These are phyloP conservation scores for Limnephilus lunatus DNA, from an alignment of 2,888 invertebrate species.

Conservation along the genomic window DNA sequence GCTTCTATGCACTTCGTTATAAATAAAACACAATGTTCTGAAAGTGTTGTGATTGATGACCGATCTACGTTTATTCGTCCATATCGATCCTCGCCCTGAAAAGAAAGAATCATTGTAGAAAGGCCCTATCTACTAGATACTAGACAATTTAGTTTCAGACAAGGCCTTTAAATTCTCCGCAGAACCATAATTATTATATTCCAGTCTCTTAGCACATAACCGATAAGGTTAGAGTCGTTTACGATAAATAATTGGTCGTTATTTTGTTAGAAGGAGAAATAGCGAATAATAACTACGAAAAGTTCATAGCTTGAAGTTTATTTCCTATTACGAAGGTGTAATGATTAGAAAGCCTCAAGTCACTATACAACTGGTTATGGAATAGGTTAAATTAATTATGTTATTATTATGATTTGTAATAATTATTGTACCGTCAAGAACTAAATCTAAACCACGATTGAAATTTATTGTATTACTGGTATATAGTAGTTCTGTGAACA, in stretches of 20 bases:
- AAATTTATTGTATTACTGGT: no score
- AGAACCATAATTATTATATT: neutral
- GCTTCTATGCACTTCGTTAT: neutral
- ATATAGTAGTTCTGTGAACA: no score
- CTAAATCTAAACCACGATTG: no score
- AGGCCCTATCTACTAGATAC: neutral
- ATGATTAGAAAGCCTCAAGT: slow-evolving; percentile 28
- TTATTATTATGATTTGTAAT: neutral
- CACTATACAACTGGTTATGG: neutral
- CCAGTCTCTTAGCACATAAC: neutral
- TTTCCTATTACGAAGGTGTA: slow-evolving; percentile 3
- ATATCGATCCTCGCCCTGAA: slow-evolving; percentile 2
- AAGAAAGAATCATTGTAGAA: neutral
- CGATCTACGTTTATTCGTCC: slow-evolving; percentile 4
- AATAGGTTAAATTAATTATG: neutral
- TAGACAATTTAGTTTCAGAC: neutral
- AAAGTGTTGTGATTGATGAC: slow-evolving; percentile 14
- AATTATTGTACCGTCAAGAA: neutral
- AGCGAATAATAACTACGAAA: neutral
- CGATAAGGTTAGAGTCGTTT: neutral
- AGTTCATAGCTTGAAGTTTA: slow-evolving; percentile 32
- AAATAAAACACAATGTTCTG: slow-evolving; percentile 12
- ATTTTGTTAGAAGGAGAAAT: slow-evolving; percentile 37
- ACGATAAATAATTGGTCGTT: neutral
- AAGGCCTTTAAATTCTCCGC: neutral